Conservation (phyloP, 2,888 invertebrate species). For the Clanis bilineata region DNA sequence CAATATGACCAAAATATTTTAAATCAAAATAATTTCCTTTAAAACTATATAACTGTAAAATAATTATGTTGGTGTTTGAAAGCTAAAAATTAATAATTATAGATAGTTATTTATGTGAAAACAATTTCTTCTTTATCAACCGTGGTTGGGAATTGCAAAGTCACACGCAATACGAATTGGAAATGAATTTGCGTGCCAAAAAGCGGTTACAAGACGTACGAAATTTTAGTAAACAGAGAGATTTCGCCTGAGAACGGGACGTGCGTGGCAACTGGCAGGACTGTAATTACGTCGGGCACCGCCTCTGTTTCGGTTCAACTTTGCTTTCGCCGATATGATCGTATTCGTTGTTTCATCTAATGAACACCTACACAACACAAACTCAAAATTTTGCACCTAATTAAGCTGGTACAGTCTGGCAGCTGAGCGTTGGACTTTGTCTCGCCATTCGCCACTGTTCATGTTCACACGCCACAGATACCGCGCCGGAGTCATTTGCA, state of each 20-base stretch:
- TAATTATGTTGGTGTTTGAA: conserved; percentile 17
- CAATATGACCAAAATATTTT: background rate
- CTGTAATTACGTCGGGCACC: conserved; percentile 65
- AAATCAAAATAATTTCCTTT: background rate
- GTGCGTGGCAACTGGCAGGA: conserved; percentile 63
- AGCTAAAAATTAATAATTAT: conserved; percentile 5
- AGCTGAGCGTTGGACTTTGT: conserved; percentile 19
- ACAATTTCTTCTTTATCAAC: conserved; percentile 53
- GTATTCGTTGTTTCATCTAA: conserved; percentile 48
- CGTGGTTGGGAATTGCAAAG: conserved; percentile 62
- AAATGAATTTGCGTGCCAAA: conserved; percentile 69
- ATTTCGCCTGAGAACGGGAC: conserved; percentile 50
- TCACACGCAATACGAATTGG: conserved; percentile 65
- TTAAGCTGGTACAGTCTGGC: conserved; percentile 54
- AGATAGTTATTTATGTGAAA: conserved; percentile 41
- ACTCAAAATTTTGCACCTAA: conserved; percentile 64
- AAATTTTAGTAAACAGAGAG: conserved; percentile 67
- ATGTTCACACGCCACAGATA: conserved; percentile 56
- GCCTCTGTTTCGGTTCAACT: conserved; percentile 64
- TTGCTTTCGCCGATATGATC: conserved; percentile 63
- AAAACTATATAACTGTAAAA: conserved; percentile 9
- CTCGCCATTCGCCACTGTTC: background rate
- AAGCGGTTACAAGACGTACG: conserved; percentile 65
- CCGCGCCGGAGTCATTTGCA: conserved; percentile 40
- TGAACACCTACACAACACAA: conserved; percentile 40